Base-by-base conservation (phyloP, 2,888 invertebrate genomes). In the Cephus runcator region DNA sequence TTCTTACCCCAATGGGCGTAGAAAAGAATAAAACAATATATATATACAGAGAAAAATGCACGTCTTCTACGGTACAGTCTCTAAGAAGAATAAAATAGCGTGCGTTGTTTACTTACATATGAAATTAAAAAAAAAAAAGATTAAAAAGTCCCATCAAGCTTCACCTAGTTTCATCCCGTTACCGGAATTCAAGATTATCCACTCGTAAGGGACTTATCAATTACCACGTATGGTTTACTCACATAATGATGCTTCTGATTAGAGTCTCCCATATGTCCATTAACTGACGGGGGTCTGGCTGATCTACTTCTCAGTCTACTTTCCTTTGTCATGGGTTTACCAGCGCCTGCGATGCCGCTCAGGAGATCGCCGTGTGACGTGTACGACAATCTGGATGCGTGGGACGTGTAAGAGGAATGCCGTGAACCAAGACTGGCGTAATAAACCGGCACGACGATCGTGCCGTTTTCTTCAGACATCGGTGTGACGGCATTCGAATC, bases 401-500 rank as follows among this genome's bases (percentile, higher is more conserved):
- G 98, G 81, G 98, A 98, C 86, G 98, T 98, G 93, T 98, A 98
- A 87, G 98, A 98, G 85, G 97, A 98, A 92, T 98, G 98, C 85
- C 98, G 95, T 84, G 98, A 97, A 87, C 96, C 96, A 93, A 92
- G 81, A 93, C 96, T 97, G 88, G 96, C 95, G 92, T 97, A 96
- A 93, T 97, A 97, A 91, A 96, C 96, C 80, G 97, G 97, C 88
- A 98, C 97, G 89, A 98, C 96, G 92, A 98, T 97, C 91, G 97
- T 97, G 90, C 98, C 98, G 92, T 98, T 98, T 93, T 98, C 98
- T 93, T 98, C 98, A 83, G 98, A 98, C 96, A 98, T 98, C 77
- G 99, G 99, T 81, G 98, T 99, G 80, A 98, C 98, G 84, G 98
- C 98, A 90, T 97, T 97, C 83, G 98, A 98, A 93, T 98, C 99